Percentiles rank a stretch among this genome's conserved stretches.
phyloP scores from a whole-genome alignment of 2,113 vertebrate species.

The Cnemophilus loriae region DNA sequence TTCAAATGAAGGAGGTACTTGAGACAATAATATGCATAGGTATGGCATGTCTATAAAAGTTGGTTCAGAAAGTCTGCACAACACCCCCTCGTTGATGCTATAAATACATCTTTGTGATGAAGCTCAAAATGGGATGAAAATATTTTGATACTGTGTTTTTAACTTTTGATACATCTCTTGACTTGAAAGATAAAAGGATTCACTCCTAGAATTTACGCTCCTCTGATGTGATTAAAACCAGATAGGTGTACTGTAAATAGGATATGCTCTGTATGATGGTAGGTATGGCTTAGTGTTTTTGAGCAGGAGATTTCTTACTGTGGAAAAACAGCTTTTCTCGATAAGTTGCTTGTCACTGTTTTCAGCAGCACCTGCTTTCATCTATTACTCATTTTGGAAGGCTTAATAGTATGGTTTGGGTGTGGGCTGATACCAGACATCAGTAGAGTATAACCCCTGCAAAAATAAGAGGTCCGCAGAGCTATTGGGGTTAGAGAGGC shows the following conservation, averaged over 20 bases:
- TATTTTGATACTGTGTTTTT: conserved; percentile 57
- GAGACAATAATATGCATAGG: neutral
- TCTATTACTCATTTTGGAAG: conserved; percentile 74
- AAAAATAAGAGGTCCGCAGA: neutral
- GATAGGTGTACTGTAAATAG: conserved; percentile 64
- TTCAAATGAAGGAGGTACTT: neutral
- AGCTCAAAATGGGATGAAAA: conserved; percentile 47
- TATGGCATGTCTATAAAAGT: neutral
- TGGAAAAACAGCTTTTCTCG: conserved; percentile 69
- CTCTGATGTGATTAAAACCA: conserved; percentile 58
- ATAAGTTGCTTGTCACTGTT: conserved; percentile 70
- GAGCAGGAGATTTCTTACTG: conserved; percentile 60
- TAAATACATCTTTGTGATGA: conserved; percentile 46
- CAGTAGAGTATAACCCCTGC: conserved; percentile 29
- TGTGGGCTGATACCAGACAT: conserved; percentile 52
- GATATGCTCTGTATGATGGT: conserved; percentile 39
- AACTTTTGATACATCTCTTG: conserved; percentile 60
- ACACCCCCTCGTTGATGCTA: neutral
- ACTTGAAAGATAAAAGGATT: conserved; percentile 67
- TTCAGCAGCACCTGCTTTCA: conserved; percentile 69
- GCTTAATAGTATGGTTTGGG: conserved; percentile 59
- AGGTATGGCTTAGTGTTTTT: conserved; percentile 49
- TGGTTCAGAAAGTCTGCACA: neutral
- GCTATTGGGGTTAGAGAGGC: neutral
- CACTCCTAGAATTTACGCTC: conserved; percentile 48